phyloP scores from a whole-genome alignment of 2,797 vertebrate species.

The Clarias pachynema region DNA sequence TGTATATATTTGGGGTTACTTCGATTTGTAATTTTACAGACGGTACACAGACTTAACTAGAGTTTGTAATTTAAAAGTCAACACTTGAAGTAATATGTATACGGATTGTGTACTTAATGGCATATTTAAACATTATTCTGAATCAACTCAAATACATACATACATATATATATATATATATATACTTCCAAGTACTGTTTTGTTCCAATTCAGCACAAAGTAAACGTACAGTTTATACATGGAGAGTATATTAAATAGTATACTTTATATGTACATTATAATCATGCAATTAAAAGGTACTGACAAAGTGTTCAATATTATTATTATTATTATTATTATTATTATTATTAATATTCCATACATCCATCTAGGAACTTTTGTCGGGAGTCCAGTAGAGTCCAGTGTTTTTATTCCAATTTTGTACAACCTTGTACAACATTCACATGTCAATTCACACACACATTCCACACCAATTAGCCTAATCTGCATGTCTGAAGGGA shows the following conservation, averaged over 20 bases:
- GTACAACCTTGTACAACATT: too few relatives aligned
- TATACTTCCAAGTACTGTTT: background rate
- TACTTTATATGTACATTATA: too few relatives aligned
- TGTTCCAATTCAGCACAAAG: background rate
- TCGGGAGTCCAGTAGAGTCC: too few relatives aligned
- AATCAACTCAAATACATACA: background rate
- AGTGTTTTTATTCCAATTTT: too few relatives aligned
- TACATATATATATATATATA: background rate
- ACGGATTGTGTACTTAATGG: background rate
- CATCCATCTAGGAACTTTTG: too few relatives aligned
- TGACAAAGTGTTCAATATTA: background rate
- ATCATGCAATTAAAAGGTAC: background rate
- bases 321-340: background rate
- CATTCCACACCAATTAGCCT: too few relatives aligned
- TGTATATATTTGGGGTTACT: background rate
- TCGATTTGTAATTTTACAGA: background rate
- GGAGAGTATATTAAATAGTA: background rate
- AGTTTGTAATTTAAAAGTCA: background rate
- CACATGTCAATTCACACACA: too few relatives aligned
- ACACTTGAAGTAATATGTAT: background rate
- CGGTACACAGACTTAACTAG: background rate
- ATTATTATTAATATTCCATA: too few relatives aligned
- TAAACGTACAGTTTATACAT: background rate
- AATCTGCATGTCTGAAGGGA: too few relatives aligned
- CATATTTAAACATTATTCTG: background rate